phyloP scores from a whole-genome alignment of 2,113 vertebrate genomes.

The human region DNA sequence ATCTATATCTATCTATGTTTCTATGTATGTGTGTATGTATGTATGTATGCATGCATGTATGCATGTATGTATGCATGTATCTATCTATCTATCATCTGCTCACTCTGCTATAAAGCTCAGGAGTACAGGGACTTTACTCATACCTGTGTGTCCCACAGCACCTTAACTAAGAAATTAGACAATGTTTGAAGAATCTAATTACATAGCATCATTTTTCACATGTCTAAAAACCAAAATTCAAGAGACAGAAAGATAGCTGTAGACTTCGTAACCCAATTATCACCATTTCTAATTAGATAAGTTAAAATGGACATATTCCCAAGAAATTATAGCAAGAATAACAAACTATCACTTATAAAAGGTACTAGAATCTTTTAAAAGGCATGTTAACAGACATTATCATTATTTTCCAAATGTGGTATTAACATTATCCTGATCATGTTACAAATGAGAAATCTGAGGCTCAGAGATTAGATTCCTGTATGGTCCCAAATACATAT shows the following conservation, averaged over 20 bases:
- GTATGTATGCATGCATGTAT: fast-evolving
- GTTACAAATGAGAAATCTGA: not conserved
- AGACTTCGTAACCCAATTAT: not conserved
- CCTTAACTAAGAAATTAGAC: not conserved
- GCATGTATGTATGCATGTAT: too few species aligned
- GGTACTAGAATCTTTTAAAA: not conserved
- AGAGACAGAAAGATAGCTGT: not conserved
- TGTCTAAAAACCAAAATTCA: not conserved
- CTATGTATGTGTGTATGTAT: too few species aligned
- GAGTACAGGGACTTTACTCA: not conserved
- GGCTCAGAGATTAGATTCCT: not conserved
- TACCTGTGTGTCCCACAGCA: not conserved
- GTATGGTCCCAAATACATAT: not conserved
- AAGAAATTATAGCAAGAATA: constrained; percentile 2
- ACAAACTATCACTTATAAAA: not conserved
- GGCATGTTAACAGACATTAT: not conserved
- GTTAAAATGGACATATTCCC: not conserved
- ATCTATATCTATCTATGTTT: too few species aligned
- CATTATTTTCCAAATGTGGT: not conserved
- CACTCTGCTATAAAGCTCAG: not conserved
- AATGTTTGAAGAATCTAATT: constrained; percentile 9
- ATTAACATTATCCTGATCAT: not conserved
- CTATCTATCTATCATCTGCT: not conserved
- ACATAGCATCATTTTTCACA: not conserved
- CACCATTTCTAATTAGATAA: not conserved